Evolutionary conservation across 1,140 invertebrate genomes (phyloP).

Genomic region (Cydia splendana): DNA sequence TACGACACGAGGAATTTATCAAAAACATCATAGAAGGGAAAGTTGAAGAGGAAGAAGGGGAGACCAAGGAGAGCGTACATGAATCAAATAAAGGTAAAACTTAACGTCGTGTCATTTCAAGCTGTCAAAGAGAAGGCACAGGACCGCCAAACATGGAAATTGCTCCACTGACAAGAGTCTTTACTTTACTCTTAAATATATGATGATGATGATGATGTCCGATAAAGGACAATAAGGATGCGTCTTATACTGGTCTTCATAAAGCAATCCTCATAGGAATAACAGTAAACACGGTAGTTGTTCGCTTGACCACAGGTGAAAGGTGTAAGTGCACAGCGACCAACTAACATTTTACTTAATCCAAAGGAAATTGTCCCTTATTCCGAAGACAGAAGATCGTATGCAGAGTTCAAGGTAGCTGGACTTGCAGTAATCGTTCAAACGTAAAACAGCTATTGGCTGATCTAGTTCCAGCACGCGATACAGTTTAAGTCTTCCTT

Average conservation of each 20-base stretch:
- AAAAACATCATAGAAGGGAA: too few relatives aligned
- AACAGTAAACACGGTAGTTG: constrained; percentile 34
- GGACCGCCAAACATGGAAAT: too few relatives aligned
- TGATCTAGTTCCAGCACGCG: constrained; percentile 29
- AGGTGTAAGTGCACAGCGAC: constrained; percentile 39
- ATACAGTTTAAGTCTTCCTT: constrained; percentile 18
- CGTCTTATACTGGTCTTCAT: neutral
- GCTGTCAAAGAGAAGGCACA: too few relatives aligned
- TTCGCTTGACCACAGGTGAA: constrained; percentile 45
- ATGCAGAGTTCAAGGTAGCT: neutral
- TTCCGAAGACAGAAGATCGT: neutral
- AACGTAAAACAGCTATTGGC: constrained; percentile 11
- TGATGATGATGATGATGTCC: too few relatives aligned
- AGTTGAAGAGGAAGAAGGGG: too few relatives aligned
- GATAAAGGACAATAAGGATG: too few relatives aligned
- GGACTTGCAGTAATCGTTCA: neutral
- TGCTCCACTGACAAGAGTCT: too few relatives aligned
- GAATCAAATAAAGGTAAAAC: too few relatives aligned
- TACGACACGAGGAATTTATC: too few relatives aligned
- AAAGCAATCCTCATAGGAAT: neutral
- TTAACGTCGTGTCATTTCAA: too few relatives aligned
- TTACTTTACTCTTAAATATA: too few relatives aligned
- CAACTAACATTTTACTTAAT: neutral
- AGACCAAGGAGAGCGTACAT: too few relatives aligned
- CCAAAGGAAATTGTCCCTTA: neutral